Percentiles rank a stretch among this genome's conserved stretches.
phyloP scores from a whole-genome alignment of 2,888 invertebrate species.

The Neria commutata region DNA sequence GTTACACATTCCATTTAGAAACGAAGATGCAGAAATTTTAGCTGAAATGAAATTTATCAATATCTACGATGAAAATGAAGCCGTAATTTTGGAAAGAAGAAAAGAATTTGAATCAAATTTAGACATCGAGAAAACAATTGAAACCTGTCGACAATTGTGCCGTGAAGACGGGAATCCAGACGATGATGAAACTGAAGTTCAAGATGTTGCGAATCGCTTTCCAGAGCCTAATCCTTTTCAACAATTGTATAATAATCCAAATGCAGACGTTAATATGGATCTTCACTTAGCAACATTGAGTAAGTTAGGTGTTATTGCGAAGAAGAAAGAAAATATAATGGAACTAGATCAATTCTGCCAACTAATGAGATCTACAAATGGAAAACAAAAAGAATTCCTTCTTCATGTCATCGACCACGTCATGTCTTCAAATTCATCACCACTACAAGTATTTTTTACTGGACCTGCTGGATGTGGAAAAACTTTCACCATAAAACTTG shows the following conservation, averaged over 20 bases:
- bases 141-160: constrained; percentile 38
- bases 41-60: no score
- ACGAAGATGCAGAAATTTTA: no score
- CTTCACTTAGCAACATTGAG: constrained; percentile 35
- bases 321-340: constrained; percentile 40
- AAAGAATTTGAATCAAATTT: constrained; percentile 37
- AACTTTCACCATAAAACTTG: constrained; percentile 52
- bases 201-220: constrained; percentile 22
- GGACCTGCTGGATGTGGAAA: constrained; percentile 48
- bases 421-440: constrained; percentile 16
- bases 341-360: constrained; percentile 29
- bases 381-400: constrained; percentile 32
- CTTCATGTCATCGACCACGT: constrained; percentile 32
- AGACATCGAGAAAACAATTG: constrained; percentile 44
- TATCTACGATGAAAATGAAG: no score
- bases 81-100: constrained; percentile 25
- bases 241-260: constrained; percentile 32
- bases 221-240: constrained; percentile 35
- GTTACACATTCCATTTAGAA: no score
- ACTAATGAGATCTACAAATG: constrained; percentile 35
- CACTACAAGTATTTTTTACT: constrained; percentile 42
- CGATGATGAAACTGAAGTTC: constrained; percentile 16
- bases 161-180: constrained; percentile 27
- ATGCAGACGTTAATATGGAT: constrained; percentile 34
- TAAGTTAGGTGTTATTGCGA: constrained; percentile 39